Conservation (phyloP, 2,113 vertebrate species). For the Microcebus tavaratra region DNA sequence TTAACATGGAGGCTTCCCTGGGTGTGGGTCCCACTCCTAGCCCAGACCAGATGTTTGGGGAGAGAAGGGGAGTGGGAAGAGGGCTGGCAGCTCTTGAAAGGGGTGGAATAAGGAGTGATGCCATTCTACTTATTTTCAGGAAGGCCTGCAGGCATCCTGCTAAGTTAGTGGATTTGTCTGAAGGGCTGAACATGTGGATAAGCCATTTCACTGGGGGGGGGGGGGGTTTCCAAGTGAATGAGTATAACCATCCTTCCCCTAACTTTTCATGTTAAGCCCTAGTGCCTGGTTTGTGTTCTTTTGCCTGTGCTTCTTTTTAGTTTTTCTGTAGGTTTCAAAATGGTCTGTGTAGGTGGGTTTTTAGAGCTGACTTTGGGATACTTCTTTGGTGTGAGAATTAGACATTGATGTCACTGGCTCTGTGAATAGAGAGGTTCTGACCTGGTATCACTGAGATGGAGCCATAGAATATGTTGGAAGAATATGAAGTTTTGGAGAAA, state of each 20-base stretch:
- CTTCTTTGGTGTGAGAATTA: conserved; percentile 18
- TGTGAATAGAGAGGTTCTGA: conserved; percentile 8
- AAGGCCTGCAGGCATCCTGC: conserved; percentile 63
- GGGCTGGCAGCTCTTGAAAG: conserved; percentile 49
- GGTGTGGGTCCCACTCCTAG: conserved; percentile 54
- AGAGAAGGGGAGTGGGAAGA: neutral
- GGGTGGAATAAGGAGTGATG: conserved; percentile 48
- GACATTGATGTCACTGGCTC: neutral
- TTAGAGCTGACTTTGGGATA: conserved; percentile 46
- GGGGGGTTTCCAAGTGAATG: conserved; percentile 62
- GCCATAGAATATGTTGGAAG: neutral
- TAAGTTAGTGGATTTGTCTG: conserved; percentile 61
- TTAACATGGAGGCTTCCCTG: conserved; percentile 70
- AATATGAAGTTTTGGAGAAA: conserved; percentile 42
- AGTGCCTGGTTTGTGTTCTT: conserved; percentile 42
- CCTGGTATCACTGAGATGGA: neutral
- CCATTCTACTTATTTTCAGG: conserved; percentile 65
- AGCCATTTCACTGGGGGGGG: conserved; percentile 58
- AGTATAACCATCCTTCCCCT: conserved; percentile 28
- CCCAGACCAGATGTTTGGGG: conserved; percentile 68
- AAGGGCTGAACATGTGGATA: conserved; percentile 69
- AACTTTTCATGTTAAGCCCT: conserved; percentile 38
- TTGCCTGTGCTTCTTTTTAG: conserved; percentile 29
- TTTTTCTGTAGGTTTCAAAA: conserved; percentile 16
- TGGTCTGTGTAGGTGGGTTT: neutral